Base-by-base conservation (phyloP, 2,888 invertebrate species). In the Fragum fragum region DNA sequence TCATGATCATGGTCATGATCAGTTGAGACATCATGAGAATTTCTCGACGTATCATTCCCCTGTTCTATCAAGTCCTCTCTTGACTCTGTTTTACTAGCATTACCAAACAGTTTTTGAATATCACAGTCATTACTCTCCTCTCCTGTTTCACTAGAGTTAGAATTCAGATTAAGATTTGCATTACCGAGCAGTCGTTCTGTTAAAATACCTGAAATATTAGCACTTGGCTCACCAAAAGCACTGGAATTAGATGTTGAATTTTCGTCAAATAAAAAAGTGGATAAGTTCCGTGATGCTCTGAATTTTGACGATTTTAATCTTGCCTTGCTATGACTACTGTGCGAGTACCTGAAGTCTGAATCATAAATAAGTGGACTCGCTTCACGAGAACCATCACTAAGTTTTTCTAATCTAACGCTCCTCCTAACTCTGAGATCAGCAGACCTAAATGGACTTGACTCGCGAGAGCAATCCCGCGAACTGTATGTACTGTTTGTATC, bases 111-210 rank as follows among this genome's bases (percentile, higher is more conserved):
- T 47, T 77, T 79, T 52, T 75, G 72, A 14, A 81, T 84, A 85
- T 85, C 85, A 85, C 85, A 85, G 83, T 74, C 76, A 63, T 76
- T 78, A 71, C 81, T 83, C 53, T 85, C 79, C 42, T 85, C 85
- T 16, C 70, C 80, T 52, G 70, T 57, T 26, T 77, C 85, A 77
- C 82, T 85, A 0, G 82, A 82, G 18, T 63, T 75, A 6, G 85
- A 85, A 69, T 80, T 85, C 32, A 69, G 23, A 32, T 73, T 59
- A 32, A 69, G 53, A 23, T 66, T 66, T 14, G 66, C 66, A 66
- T 66, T 66, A 42, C 36, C 36, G 11, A 70, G 26, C 5, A 59
- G 14, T 36, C 61, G 32, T 11, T 72, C 76, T 36, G 63, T 72
- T 61, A 76, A 83, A 39, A 79, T 47, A 52, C 74, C 83, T 61